These are phyloP conservation scores for Phyllostomus discolor DNA, from an alignment of 2,113 vertebrate genomes.

Conservation along the genomic window DNA sequence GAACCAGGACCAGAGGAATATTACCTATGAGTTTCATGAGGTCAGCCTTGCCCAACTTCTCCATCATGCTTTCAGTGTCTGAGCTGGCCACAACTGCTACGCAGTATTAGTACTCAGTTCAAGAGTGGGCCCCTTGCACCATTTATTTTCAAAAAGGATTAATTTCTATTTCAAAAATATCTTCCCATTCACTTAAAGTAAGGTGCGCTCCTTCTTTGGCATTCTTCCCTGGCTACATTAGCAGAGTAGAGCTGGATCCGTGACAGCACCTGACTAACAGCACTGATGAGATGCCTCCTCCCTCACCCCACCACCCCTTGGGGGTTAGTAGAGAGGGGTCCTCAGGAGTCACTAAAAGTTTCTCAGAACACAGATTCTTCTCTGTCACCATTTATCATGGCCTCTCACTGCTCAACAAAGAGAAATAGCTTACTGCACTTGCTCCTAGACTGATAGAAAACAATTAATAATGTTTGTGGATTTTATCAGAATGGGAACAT, in stretches of 20 bases:
- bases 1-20: background rate
- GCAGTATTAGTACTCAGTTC: background rate
- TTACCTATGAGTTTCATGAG: background rate
- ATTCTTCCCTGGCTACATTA: background rate
- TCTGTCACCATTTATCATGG: background rate
- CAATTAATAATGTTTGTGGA: background rate
- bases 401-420: background rate
- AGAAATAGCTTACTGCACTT: background rate
- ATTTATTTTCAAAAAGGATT: constrained; percentile 38
- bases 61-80: background rate
- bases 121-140: background rate
- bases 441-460: background rate
- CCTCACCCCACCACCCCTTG: background rate
- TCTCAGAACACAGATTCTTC: background rate
- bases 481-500: background rate
- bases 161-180: constrained; percentile 15
- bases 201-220: background rate
- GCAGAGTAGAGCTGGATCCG: background rate
- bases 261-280: background rate
- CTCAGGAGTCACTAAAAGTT: background rate
- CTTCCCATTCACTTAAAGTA: background rate
- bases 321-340: background rate
- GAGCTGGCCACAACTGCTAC: background rate
- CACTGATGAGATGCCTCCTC: background rate
- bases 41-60: background rate